These are phyloP conservation scores for Bubo scandiacus DNA, from an alignment of 2,113 vertebrate genomes.

Conservation along the genomic window DNA sequence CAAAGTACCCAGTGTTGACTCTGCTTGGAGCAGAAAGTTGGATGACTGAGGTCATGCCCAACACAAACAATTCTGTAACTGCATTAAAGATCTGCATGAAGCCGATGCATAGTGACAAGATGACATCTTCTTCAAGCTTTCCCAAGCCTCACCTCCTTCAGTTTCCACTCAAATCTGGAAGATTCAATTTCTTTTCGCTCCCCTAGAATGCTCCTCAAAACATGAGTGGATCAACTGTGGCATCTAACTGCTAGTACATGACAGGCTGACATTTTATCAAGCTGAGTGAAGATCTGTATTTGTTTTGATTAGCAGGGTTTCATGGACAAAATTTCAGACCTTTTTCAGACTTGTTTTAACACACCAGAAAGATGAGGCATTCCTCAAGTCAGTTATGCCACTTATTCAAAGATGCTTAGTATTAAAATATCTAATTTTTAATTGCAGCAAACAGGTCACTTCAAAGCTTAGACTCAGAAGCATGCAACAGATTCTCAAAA, in stretches of 20 bases:
- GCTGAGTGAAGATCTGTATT: background rate
- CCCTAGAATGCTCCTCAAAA: background rate
- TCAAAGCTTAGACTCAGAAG: background rate
- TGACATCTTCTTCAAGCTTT: background rate
- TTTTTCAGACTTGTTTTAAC: background rate
- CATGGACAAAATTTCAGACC: background rate
- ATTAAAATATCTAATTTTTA: background rate
- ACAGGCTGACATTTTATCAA: background rate
- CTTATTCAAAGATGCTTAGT: background rate
- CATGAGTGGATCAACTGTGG: background rate
- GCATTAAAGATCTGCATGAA: background rate
- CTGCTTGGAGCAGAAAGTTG: background rate
- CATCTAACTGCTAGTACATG: background rate
- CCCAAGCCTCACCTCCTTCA: background rate
- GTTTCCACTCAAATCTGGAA: background rate
- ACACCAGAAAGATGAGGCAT: background rate
- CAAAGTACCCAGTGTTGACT: background rate
- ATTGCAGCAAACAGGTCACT: background rate
- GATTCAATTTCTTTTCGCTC: background rate
- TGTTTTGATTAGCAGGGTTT: background rate
- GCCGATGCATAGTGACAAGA: background rate
- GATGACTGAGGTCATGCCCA: rapidly evolving
- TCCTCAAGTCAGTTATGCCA: background rate
- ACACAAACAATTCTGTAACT: background rate
- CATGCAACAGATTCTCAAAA: background rate